Percentiles rank a stretch among this genome's conserved stretches.
phyloP scores from a whole-genome alignment of 2,888 invertebrate genomes.

The Petrolisthes manimaculis region DNA sequence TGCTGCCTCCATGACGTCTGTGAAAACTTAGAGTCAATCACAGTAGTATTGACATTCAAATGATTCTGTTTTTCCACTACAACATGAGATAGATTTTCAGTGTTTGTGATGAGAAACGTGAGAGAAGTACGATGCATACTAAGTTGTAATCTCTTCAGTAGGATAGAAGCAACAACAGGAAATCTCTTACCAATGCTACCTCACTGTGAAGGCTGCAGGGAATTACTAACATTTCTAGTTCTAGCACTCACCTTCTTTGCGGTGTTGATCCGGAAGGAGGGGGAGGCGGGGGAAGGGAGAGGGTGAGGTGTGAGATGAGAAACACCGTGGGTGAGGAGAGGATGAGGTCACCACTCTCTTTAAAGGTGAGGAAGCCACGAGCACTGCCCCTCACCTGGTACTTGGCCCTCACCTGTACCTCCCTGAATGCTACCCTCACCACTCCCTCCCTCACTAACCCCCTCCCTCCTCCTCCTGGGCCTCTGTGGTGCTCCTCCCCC shows the following conservation, averaged over 20 bases:
- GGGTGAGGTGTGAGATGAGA: constrained; percentile 54
- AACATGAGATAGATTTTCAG: no score
- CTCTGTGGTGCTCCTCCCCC: no score
- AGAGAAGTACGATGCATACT: no score
- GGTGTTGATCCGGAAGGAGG: not conserved
- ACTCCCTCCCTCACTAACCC: constrained; percentile 27
- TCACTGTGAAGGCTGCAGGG: no score
- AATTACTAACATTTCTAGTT: not conserved
- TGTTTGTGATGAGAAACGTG: no score
- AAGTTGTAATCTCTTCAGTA: no score
- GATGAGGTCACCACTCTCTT: constrained; percentile 53
- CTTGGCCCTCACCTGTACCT: constrained; percentile 49
- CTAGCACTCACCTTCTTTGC: not conserved
- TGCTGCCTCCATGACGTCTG: not conserved
- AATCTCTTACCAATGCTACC: no score
- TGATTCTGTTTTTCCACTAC: no score
- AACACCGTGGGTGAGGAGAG: constrained; percentile 54
- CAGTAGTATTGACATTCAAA: not conserved
- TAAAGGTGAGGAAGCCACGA: constrained; percentile 61
- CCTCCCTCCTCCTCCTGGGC: not conserved
- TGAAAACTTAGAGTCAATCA: not conserved
- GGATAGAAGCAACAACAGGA: no score
- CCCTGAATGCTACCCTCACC: constrained; percentile 53
- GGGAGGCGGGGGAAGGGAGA: constrained; percentile 43
- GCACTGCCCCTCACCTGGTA: constrained; percentile 63